Conservation (phyloP, 2,797 vertebrate genomes). For the Austrolebias charrua region DNA sequence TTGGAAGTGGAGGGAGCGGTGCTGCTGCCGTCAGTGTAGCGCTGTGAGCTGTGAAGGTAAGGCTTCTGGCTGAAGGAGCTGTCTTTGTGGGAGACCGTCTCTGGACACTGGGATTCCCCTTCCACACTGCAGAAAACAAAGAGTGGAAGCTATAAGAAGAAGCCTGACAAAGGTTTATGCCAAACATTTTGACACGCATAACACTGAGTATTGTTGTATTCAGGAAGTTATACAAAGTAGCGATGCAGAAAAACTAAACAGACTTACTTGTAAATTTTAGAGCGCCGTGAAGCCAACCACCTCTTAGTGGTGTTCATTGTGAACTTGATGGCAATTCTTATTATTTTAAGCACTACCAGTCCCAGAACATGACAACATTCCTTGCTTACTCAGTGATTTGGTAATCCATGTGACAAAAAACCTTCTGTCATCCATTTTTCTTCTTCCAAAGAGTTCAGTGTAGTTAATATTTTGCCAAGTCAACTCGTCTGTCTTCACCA, state of each 20-base stretch:
- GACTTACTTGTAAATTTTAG: slow-evolving; percentile 72
- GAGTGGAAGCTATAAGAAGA: slow-evolving; percentile 26
- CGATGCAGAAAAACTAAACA: not conserved
- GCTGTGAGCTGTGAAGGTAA: slow-evolving; percentile 79
- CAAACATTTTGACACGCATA: slow-evolving; percentile 24
- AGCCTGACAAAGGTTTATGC: slow-evolving; percentile 17
- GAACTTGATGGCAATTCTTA: slow-evolving; percentile 4
- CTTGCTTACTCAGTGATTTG: slow-evolving; percentile 7
- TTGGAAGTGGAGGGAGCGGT: slow-evolving; percentile 66
- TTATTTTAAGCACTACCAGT: slow-evolving; percentile 7
- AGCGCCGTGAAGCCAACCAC: slow-evolving; percentile 55
- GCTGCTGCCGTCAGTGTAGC: slow-evolving; percentile 72
- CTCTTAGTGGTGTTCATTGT: slow-evolving; percentile 59
- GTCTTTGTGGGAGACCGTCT: slow-evolving; percentile 83
- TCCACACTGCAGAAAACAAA: slow-evolving; percentile 81
- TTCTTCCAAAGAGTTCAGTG: slow-evolving; percentile 32
- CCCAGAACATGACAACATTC: slow-evolving; percentile 11
- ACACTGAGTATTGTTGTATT: not conserved
- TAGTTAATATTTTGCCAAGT: slow-evolving; percentile 52
- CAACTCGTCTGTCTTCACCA: slow-evolving; percentile 1
- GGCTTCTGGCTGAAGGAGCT: slow-evolving; percentile 82
- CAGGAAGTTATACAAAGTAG: not conserved
- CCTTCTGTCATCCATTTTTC: slow-evolving; percentile 6
- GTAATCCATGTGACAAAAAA: slow-evolving; percentile 23
- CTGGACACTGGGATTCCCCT: slow-evolving; percentile 84